These are phyloP conservation scores for Neodiprion fabricii DNA, from an alignment of 1,140 invertebrate species.

Conservation along the genomic window DNA sequence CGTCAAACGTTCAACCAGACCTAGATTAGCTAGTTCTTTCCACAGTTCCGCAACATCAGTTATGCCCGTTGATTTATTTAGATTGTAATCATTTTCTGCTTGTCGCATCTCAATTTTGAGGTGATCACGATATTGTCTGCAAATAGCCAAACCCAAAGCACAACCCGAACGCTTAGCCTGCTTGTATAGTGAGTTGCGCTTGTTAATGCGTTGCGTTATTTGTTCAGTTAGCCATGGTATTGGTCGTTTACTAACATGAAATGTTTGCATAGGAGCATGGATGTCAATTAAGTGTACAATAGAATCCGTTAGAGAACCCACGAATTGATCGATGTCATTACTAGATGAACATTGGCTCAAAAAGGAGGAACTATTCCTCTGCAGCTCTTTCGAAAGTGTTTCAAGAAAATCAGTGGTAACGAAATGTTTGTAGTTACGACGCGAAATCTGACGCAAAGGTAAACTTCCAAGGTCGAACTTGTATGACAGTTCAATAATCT, in stretches of 20 bases:
- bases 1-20: background rate
- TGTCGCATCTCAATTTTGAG: background rate
- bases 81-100: background rate
- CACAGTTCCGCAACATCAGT: background rate
- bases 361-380: background rate
- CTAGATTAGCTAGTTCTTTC: background rate
- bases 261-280: background rate
- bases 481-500: background rate
- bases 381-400: background rate
- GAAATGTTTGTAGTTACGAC: background rate
- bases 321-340: constrained; percentile 3
- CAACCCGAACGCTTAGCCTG: background rate
- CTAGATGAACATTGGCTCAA: background rate
- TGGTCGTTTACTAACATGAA: background rate
- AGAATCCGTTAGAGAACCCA: background rate
- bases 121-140: background rate
- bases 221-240: background rate
- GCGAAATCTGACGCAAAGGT: background rate
- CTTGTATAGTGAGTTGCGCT: background rate
- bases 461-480: background rate
- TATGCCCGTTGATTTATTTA: background rate
- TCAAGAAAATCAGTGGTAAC: background rate
- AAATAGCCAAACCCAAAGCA: background rate
- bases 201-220: background rate
- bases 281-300: background rate